phyloP scores from a whole-genome alignment of 2,113 vertebrate genomes.

The Protobothrops flavoviridis region DNA sequence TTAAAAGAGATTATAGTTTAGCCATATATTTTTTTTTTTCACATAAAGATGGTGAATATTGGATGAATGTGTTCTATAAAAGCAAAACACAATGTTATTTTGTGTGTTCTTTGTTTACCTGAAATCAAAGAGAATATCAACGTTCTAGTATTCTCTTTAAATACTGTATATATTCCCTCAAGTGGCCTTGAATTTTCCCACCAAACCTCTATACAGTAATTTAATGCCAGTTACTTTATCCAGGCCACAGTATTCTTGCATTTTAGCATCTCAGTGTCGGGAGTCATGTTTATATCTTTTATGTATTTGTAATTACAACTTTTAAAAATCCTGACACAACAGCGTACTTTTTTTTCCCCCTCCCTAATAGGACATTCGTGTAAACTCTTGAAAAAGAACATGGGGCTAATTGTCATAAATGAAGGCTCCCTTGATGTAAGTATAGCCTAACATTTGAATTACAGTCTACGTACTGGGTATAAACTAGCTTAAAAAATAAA shows the following conservation, averaged over 20 bases:
- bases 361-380: conserved; percentile 90
- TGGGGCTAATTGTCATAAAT: conserved; percentile 96
- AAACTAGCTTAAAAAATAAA: neutral
- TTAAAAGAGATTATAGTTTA: neutral
- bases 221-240: neutral
- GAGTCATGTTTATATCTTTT: neutral
- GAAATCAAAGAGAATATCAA: neutral
- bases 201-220: neutral
- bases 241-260: neutral
- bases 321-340: conserved; percentile 4
- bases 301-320: neutral
- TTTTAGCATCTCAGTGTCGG: neutral
- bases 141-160: neutral
- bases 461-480: conserved; percentile 9
- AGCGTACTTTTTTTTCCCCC: conserved; percentile 9
- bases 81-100: neutral
- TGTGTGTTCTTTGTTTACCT: neutral
- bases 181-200: neutral
- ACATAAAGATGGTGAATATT: neutral
- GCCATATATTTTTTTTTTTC: neutral
- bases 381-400: conserved; percentile 94
- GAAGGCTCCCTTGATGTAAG: conserved; percentile 96
- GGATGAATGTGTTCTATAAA: neutral
- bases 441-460: conserved; percentile 51
- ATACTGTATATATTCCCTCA: neutral